Evolutionary conservation across 1,140 invertebrate genomes (phyloP).

Genomic region (Ips nitidus): DNA sequence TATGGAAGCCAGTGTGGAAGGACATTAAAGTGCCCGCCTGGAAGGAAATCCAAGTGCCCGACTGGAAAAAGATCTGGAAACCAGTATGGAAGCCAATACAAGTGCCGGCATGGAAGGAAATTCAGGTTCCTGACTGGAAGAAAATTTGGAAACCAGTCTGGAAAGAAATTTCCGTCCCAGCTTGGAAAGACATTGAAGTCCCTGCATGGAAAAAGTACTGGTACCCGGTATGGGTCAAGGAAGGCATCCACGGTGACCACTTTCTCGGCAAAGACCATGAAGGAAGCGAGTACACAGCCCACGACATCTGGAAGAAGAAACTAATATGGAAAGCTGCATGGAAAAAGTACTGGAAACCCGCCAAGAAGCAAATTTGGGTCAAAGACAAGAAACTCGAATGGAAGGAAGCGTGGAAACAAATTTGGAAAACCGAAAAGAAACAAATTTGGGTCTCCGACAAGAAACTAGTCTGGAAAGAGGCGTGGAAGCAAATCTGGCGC

Average conservation of each 20-base stretch:
- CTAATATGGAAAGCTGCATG: constrained; percentile 73
- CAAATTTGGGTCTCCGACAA: constrained; percentile 76
- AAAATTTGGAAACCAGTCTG: constrained; percentile 64
- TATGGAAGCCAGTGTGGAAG: constrained; percentile 64
- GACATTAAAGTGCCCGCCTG: constrained; percentile 63
- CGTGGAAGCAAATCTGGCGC: constrained; percentile 76
- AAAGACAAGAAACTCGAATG: constrained; percentile 75
- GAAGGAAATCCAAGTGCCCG: constrained; percentile 59
- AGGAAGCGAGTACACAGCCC: constrained; percentile 69
- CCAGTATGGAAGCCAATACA: constrained; percentile 67
- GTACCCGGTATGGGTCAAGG: constrained; percentile 67
- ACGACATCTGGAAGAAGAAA: constrained; percentile 77
- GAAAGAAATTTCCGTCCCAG: constrained; percentile 61
- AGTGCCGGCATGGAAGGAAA: constrained; percentile 65
- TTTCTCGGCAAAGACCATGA: constrained; percentile 73
- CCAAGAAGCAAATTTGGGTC: constrained; percentile 77
- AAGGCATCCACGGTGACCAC: constrained; percentile 71
- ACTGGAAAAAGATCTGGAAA: constrained; percentile 65
- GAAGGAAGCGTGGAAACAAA: constrained; percentile 73
- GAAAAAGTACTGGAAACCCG: constrained; percentile 72
- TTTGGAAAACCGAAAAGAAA: constrained; percentile 75
- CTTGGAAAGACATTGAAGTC: constrained; percentile 63
- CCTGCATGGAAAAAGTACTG: constrained; percentile 65
- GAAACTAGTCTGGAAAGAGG: constrained; percentile 74
- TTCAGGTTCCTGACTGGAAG: constrained; percentile 67